phyloP scores from a whole-genome alignment of 2,888 invertebrate genomes.

The Enchytraeus crypticus region DNA sequence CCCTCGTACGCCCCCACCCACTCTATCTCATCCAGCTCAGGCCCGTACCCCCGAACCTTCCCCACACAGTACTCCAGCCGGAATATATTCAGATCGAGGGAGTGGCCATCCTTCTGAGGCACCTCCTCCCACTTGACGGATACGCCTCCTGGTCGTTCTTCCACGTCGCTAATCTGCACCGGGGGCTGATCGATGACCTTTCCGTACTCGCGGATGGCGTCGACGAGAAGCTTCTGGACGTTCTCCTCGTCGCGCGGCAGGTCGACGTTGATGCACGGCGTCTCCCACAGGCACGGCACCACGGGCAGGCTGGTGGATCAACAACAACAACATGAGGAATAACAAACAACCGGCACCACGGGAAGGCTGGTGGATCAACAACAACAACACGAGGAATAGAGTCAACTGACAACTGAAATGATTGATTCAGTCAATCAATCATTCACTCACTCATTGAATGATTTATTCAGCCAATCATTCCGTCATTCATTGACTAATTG shows the following conservation, averaged over 20 bases:
- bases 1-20: conserved; percentile 50
- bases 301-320: conserved; percentile 52
- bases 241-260: conserved; percentile 34
- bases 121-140: conserved; percentile 54
- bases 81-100: conserved; percentile 31
- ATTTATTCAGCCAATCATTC: no score
- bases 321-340: neutral
- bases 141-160: conserved; percentile 54
- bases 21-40: conserved; percentile 39
- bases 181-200: conserved; percentile 42
- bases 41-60: conserved; percentile 22
- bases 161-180: conserved; percentile 52
- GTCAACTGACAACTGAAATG: no score
- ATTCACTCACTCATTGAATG: no score
- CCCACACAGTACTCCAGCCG: conserved; percentile 39
- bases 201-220: conserved; percentile 36
- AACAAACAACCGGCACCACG: neutral
- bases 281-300: conserved; percentile 55
- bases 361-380: neutral
- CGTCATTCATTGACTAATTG: no score
- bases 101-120: conserved; percentile 16
- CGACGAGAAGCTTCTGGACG: conserved; percentile 27
- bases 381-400: no score
- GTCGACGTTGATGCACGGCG: conserved; percentile 54
- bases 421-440: no score